These are phyloP conservation scores for rabbit (Oryctolagus cuniculus) DNA, from an alignment of 2,113 vertebrate genomes.

Conservation along the genomic window mOryCun1.1 NC_091432.1:156590001-156590500, in stretches of 20 bases:
- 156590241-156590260: background rate
- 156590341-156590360: constrained; percentile 6
- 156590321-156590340: background rate
- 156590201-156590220: background rate
- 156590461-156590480: no score
- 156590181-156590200: background rate
- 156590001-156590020: no score
- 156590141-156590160: background rate
- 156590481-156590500: no score
- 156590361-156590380: no score
- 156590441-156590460: no score
- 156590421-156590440: no score
- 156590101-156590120: background rate
- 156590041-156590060: no score
- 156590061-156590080: no score
- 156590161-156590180: background rate
- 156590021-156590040: no score
- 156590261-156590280: background rate
- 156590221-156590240: background rate
- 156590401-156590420: no score
- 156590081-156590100: background rate
- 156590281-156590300: background rate
- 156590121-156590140: background rate
- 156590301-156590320: background rate
- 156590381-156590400: no score